These are phyloP conservation scores for Himalopsyche tibetana DNA, from an alignment of 2,888 invertebrate species.

Conservation along the genomic window DNA sequence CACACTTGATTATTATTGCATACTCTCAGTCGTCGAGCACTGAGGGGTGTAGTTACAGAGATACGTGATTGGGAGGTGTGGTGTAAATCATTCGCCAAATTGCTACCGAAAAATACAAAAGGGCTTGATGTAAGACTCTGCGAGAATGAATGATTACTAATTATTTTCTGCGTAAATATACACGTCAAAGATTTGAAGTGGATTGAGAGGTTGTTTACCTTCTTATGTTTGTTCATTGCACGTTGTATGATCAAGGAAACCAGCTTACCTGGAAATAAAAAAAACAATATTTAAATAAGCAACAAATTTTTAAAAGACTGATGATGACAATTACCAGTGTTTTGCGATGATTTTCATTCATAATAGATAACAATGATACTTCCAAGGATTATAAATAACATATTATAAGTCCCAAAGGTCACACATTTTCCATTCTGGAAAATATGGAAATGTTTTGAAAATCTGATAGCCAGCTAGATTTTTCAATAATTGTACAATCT, in stretches of 20 bases:
- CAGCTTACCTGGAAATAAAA: constrained; percentile 21
- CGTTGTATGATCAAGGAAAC: neutral
- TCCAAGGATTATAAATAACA: too few species aligned
- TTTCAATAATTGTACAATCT: too few species aligned
- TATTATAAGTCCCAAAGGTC: too few species aligned
- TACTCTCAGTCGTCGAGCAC: neutral
- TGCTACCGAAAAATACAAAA: constrained; percentile 34
- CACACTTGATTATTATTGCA: neutral
- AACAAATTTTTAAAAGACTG: too few species aligned
- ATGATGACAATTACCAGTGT: too few species aligned
- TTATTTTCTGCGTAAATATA: constrained; percentile 15
- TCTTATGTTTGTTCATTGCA: neutral
- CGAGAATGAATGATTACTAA: constrained; percentile 6
- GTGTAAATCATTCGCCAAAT: neutral
- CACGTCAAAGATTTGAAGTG: neutral
- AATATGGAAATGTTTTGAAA: too few species aligned
- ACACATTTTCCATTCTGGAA: too few species aligned
- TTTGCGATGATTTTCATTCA: too few species aligned
- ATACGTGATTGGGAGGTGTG: constrained; percentile 28
- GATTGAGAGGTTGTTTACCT: constrained; percentile 7
- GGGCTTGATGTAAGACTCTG: neutral
- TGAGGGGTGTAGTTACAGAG: neutral
- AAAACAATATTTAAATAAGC: too few species aligned
- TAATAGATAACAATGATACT: too few species aligned
- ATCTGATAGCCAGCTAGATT: too few species aligned